Percentiles rank a stretch among this genome's conserved stretches.
phyloP scores from a whole-genome alignment of 2,888 invertebrate species.

The Aquatica leii region DNA sequence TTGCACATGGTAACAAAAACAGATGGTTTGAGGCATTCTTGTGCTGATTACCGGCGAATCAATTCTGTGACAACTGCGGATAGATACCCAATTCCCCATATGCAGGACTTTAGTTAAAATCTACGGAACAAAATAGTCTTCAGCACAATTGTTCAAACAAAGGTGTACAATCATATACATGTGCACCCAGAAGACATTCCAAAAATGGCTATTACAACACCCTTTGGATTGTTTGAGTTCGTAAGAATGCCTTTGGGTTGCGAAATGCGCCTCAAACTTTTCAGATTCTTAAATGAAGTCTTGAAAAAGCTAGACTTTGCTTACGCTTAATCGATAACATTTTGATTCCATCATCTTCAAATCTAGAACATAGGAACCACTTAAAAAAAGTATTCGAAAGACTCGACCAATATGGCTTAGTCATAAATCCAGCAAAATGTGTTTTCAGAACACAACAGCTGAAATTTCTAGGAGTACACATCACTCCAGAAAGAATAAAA shows the following conservation, averaged over 20 bases:
- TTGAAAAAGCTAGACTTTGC: not conserved
- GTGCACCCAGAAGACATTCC: slow-evolving; percentile 41
- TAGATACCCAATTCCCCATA: slow-evolving; percentile 3
- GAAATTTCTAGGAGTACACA: too few species aligned
- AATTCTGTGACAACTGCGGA: slow-evolving; percentile 33
- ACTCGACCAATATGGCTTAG: too few species aligned
- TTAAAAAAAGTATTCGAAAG: slow-evolving; percentile 43
- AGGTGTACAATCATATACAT: slow-evolving; percentile 54
- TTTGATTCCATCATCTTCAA: slow-evolving; percentile 41
- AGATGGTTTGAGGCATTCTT: slow-evolving; percentile 42
- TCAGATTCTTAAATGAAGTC: not conserved
- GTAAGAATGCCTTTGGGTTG: slow-evolving; percentile 51
- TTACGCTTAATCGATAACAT: slow-evolving; percentile 53
- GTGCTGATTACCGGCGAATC: slow-evolving; percentile 46
- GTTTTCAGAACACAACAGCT: too few species aligned
- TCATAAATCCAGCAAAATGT: too few species aligned
- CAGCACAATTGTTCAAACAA: slow-evolving; percentile 36
- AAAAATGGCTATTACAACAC: slow-evolving; percentile 13
- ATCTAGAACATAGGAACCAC: slow-evolving; percentile 45
- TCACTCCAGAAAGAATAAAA: too few species aligned
- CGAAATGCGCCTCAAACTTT: slow-evolving; percentile 51
- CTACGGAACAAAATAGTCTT: slow-evolving; percentile 4
- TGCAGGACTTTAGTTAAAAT: slow-evolving; percentile 5
- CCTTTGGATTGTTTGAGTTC: slow-evolving; percentile 49
- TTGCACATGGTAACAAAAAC: slow-evolving; percentile 46